Percentiles rank a stretch among this genome's conserved stretches.
Evolutionary conservation across 2,113 vertebrate genomes (phyloP).

Genomic region (Cebidichthys violaceus): DNA sequence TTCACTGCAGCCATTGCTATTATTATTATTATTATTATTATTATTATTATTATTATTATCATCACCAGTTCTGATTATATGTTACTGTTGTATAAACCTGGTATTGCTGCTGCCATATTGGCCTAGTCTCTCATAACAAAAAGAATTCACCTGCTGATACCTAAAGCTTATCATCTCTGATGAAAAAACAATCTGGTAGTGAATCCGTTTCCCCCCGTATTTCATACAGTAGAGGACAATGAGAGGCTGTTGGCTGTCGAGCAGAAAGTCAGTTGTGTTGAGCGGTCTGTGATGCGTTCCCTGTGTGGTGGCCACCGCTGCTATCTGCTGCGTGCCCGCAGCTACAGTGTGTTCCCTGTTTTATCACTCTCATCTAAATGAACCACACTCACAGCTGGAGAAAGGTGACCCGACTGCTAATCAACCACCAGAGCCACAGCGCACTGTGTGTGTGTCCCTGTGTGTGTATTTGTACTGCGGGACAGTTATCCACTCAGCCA

Average conservation of each 20-base stretch:
- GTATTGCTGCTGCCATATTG: not conserved
- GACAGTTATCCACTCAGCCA: conserved; percentile 63
- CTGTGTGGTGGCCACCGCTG: conserved; percentile 45
- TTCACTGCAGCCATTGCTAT: not conserved
- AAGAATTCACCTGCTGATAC: conserved; percentile 12
- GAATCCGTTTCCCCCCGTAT: conserved; percentile 19
- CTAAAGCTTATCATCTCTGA: conserved; percentile 34
- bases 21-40: not conserved
- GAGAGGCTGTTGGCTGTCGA: conserved; percentile 13
- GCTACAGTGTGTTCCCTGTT: conserved; percentile 73
- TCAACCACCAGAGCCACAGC: conserved; percentile 68
- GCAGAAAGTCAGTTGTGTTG: conserved; percentile 41
- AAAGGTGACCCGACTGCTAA: conserved; percentile 83
- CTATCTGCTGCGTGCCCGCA: conserved; percentile 67
- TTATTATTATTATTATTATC: too few relatives aligned
- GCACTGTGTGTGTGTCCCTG: conserved; percentile 34
- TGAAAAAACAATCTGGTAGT: not conserved
- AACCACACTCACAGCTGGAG: conserved; percentile 79
- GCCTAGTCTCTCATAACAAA: not conserved
- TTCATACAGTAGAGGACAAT: conserved; percentile 45
- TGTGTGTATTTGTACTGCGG: conserved; percentile 42
- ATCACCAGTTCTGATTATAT: conserved; percentile 3
- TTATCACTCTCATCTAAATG: conserved; percentile 79
- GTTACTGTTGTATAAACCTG: not conserved
- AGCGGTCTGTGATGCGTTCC: conserved; percentile 50